Percentiles rank a stretch among this genome's conserved stretches.
These are phyloP conservation scores for Pantherophis alleghaniensis DNA, from an alignment of 2,797 vertebrate genomes.

Conservation along the genomic window DNA sequence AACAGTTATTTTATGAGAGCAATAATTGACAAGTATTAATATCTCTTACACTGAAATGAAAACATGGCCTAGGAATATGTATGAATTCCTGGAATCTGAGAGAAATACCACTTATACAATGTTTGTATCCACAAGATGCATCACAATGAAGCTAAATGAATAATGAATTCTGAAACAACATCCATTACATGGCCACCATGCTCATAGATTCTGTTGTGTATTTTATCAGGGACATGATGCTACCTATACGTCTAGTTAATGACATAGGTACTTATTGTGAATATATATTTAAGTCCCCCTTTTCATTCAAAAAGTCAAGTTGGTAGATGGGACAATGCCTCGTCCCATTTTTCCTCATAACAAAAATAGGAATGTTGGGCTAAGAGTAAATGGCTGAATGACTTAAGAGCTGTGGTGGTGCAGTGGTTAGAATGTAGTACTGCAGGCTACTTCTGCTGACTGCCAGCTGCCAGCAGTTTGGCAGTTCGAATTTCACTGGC, in stretches of 20 bases:
- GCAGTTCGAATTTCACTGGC: too few relatives aligned
- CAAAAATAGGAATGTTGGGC: background rate
- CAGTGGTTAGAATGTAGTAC: too few relatives aligned
- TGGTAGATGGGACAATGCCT: background rate
- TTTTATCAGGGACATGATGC: background rate
- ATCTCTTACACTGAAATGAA: constrained; percentile 26
- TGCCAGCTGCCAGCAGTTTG: too few relatives aligned
- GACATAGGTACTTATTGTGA: background rate
- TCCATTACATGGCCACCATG: background rate
- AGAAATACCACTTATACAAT: background rate
- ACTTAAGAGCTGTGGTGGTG: too few relatives aligned
- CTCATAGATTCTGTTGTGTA: background rate
- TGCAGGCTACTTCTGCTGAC: too few relatives aligned
- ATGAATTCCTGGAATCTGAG: constrained; percentile 40
- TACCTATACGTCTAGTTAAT: background rate
- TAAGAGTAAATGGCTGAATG: background rate
- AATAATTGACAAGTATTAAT: constrained; percentile 55
- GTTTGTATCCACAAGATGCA: background rate
- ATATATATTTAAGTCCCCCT: background rate
- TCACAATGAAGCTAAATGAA: background rate
- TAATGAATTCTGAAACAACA: background rate
- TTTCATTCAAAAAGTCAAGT: background rate
- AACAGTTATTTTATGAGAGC: constrained; percentile 29
- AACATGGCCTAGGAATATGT: constrained; percentile 29
- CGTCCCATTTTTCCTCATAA: background rate